Percentiles rank a stretch among this genome's conserved stretches.
These are phyloP conservation scores for Meriones psammophilus DNA, from an alignment of 2,797 vertebrate genomes.

Conservation along the genomic window DNA sequence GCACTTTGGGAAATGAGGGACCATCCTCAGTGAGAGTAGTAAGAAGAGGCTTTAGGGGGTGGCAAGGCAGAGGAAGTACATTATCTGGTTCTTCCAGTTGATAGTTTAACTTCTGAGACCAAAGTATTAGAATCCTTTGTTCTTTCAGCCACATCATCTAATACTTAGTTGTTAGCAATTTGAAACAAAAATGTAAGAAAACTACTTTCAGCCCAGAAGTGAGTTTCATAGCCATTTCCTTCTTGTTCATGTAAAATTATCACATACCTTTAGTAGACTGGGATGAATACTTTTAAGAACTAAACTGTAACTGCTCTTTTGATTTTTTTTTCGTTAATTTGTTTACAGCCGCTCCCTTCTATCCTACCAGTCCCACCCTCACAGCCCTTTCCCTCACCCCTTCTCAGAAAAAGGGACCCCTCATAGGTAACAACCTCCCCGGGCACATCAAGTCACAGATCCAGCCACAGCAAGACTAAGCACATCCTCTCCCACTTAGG, in stretches of 20 bases:
- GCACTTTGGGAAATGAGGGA: constrained; percentile 1
- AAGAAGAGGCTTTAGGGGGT: constrained; percentile 1
- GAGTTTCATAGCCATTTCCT: constrained; percentile 54
- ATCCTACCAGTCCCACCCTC: too few relatives aligned
- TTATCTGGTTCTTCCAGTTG: constrained; percentile 47
- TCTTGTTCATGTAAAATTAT: constrained; percentile 54
- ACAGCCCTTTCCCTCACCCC: too few relatives aligned
- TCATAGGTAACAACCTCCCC: too few relatives aligned
- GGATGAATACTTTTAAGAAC: constrained; percentile 27
- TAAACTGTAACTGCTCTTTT: constrained; percentile 4
- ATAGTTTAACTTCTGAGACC: constrained; percentile 42
- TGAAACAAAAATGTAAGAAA: constrained; percentile 52
- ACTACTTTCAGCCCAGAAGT: constrained; percentile 65
- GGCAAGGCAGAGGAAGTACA: background rate
- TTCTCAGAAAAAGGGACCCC: too few relatives aligned
- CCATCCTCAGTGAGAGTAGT: background rate
- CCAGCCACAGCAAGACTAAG: too few relatives aligned
- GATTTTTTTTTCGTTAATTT: too few relatives aligned
- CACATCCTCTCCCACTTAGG: too few relatives aligned
- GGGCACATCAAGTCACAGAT: too few relatives aligned
- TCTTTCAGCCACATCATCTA: constrained; percentile 40
- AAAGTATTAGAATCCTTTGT: constrained; percentile 45
- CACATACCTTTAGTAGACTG: constrained; percentile 23
- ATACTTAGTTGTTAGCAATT: constrained; percentile 59
- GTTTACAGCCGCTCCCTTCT: too few relatives aligned